These are phyloP conservation scores for Manis crassicaudata DNA, from an alignment of 2,797 vertebrate species.

Conservation along the genomic window DNA sequence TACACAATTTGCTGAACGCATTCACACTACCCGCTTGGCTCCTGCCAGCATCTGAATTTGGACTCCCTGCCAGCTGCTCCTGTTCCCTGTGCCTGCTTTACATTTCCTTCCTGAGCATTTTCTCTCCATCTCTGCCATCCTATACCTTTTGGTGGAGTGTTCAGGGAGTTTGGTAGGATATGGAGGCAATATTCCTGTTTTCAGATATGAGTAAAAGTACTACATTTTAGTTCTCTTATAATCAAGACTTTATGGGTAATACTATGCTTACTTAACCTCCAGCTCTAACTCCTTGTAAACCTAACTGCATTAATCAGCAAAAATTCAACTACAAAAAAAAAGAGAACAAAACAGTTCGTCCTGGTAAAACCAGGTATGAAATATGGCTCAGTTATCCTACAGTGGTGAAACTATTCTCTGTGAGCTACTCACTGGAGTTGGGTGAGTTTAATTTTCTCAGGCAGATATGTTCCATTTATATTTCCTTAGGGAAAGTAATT, in stretches of 20 bases:
- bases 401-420: background rate
- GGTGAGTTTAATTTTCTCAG: slow-evolving; percentile 43
- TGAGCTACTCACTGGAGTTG: slow-evolving; percentile 13
- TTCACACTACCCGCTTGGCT: background rate
- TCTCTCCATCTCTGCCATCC: background rate
- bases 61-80: background rate
- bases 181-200: background rate
- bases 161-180: background rate
- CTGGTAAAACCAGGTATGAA: background rate
- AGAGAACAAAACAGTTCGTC: background rate
- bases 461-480: slow-evolving; percentile 39
- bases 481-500: slow-evolving; percentile 56
- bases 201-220: background rate
- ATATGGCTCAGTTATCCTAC: background rate
- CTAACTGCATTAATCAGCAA: background rate
- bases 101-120: background rate
- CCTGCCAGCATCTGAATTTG: background rate
- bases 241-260: background rate
- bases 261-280: background rate
- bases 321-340: background rate
- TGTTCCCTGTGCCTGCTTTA: background rate
- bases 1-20: background rate
- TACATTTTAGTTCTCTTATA: slow-evolving; percentile 9
- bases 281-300: background rate
- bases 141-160: background rate